Evolutionary conservation across 2,797 vertebrate species (phyloP), one percentile per base, ranked within the genome.

Genomic region (Pseudochromis fuscus): DNA sequence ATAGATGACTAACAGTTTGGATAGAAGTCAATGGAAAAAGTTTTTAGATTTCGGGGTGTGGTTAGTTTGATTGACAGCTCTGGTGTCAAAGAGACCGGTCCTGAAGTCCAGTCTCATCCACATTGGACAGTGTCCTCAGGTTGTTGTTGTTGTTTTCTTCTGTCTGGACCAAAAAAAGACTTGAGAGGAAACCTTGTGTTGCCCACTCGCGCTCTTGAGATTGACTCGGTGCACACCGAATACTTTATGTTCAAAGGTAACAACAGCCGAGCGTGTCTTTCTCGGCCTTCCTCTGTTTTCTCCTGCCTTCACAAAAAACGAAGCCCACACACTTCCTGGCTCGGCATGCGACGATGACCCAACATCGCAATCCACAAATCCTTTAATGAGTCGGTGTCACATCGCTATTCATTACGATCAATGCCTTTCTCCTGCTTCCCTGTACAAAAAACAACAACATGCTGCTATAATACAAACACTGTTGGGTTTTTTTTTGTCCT

Each of bases 151-250:
- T 33, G 8, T 45, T 38, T 35, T 67, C 11, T 49, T 52, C 16
- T 21, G 1, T 27, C 21, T 69, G 24, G 35, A 13, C 4, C 4
- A 25, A 25, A 63, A 45, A 66, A 45, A 38, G 23, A 73, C 40
- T 59, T 3, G 30, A 61, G 42, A 48, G 63, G 9, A 56, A 31
- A 72, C 59, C 46, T 60, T 35, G 45, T 55, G 64, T 78, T 75
- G 64, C 80, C 82, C 70, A 87, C 82, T 74, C 59, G 19, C 10
- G 13, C 63, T 79, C 66, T 75, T 77, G 45, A 84, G 66, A 70
- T 40, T 60, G 42, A 77, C 44, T 63, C 28, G 30, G 67, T 44
- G 49, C 69, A 42, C 28, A 64, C 24, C 0, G 16, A 72, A 75
- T 31, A 60, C 50, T 70, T 82, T 44, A 40, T 73, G 61, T 67